Evolutionary conservation across 2,113 vertebrate species (phyloP).

Genomic region (Bubo blakistoni): DNA sequence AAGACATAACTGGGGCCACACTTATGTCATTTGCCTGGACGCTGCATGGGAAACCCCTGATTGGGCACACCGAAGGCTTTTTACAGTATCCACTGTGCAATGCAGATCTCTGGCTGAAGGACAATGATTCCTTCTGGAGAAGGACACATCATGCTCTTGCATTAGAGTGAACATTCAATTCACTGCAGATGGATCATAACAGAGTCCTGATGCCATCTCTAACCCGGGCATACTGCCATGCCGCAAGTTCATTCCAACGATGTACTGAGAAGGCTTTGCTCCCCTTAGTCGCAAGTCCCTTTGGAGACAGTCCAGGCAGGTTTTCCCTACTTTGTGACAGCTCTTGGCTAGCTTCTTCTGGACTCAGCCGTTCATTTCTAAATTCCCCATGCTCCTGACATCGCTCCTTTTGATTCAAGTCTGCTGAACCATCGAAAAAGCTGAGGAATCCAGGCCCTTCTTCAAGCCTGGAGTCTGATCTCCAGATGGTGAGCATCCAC

Average conservation of each 20-base stretch:
- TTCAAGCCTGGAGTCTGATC: not conserved
- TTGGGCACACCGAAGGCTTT: not conserved
- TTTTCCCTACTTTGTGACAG: slow-evolving; percentile 12
- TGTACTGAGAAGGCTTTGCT: not conserved
- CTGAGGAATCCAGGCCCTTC: not conserved
- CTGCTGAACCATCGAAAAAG: not conserved
- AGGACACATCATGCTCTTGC: not conserved
- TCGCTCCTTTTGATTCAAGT: not conserved
- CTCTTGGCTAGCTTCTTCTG: not conserved
- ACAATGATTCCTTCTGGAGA: not conserved
- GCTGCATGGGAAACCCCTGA: not conserved
- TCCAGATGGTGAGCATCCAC: not conserved
- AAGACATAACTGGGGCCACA: not conserved
- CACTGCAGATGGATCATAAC: not conserved
- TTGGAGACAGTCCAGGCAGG: slow-evolving; percentile 30
- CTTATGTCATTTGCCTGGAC: not conserved
- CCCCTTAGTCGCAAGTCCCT: not conserved
- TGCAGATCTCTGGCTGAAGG: not conserved
- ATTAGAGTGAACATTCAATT: not conserved
- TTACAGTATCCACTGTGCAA: not conserved
- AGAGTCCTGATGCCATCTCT: slow-evolving; percentile 4
- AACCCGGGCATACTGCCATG: slow-evolving; percentile 20
- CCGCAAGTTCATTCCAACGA: not conserved
- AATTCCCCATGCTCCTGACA: not conserved
- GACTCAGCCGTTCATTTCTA: not conserved